Evolutionary conservation across 2,113 vertebrate species (phyloP).

Genomic region (Ahaetulla prasina): DNA sequence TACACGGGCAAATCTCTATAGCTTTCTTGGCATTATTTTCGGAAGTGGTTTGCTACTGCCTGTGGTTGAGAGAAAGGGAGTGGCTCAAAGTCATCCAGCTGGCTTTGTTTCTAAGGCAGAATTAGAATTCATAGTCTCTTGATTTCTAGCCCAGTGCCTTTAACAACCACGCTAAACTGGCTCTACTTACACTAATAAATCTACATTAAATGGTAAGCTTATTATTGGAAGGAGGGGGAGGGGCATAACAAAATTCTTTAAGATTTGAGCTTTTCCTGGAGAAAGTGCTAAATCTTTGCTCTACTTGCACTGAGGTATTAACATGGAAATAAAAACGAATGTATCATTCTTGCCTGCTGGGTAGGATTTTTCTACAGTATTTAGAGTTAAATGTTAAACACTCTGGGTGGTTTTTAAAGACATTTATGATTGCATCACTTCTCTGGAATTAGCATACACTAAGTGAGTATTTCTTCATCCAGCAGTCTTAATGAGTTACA

Average conservation of each 20-base stretch:
- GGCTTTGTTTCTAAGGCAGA: background rate
- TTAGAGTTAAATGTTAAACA: background rate
- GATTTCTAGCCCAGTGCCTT: background rate
- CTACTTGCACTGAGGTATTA: background rate
- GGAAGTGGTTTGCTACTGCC: background rate
- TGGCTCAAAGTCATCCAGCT: background rate
- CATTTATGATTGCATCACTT: constrained; percentile 1
- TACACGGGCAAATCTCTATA: background rate
- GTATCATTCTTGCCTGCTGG: constrained; percentile 22
- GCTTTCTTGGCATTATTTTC: background rate
- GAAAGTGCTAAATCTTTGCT: background rate
- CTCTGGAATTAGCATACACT: background rate
- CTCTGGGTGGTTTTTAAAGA: accelerated
- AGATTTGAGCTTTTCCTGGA: background rate
- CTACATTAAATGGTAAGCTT: background rate
- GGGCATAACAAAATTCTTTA: background rate
- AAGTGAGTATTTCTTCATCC: background rate
- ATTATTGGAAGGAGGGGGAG: background rate
- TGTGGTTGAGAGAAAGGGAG: background rate
- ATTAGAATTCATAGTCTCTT: background rate
- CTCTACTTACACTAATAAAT: background rate
- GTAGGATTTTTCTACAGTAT: background rate
- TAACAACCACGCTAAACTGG: background rate
- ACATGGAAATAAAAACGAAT: constrained; percentile 17
- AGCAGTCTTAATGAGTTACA: background rate